A percentile compares a stretch with the other conserved stretches of the same genome.
These are phyloP conservation scores for Lampropteryx suffumata DNA, from an alignment of 2,888 invertebrate species.

Conservation along the genomic window DNA sequence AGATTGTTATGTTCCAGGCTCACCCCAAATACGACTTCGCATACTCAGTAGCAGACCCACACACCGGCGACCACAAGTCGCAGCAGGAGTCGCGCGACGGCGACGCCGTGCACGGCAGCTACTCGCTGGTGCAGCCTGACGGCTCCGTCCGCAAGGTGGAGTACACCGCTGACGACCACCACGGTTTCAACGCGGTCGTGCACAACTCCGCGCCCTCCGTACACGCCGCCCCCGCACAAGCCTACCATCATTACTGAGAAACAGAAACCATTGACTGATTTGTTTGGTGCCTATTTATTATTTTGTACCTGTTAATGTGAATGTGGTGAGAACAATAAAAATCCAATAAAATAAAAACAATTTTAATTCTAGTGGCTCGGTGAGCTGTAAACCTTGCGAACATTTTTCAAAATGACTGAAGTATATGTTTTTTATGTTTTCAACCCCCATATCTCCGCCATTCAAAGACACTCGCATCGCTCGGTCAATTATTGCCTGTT, in stretches of 20 bases:
- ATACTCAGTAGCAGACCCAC: constrained; percentile 80
- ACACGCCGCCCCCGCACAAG: constrained; percentile 59
- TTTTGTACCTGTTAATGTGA: constrained; percentile 36
- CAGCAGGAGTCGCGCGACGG: constrained; percentile 79
- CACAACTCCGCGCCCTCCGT: constrained; percentile 69
- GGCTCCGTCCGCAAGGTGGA: constrained; percentile 78
- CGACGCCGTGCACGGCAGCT: constrained; percentile 83
- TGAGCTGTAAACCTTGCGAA: too few species aligned
- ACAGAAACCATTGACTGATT: constrained; percentile 22
- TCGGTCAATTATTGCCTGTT: too few species aligned
- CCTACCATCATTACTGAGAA: constrained; percentile 55
- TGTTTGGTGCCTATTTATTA: constrained; percentile 45
- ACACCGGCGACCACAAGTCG: constrained; percentile 83
- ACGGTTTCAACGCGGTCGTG: constrained; percentile 74
- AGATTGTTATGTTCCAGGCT: constrained; percentile 42
- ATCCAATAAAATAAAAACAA: too few species aligned
- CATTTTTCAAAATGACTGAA: too few species aligned
- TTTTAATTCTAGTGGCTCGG: too few species aligned
- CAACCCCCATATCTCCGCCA: too few species aligned
- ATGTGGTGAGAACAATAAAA: neutral
- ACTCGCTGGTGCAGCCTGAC: constrained; percentile 80
- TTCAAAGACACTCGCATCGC: too few species aligned
- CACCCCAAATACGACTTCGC: constrained; percentile 74
- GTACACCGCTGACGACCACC: constrained; percentile 60
- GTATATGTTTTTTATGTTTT: too few species aligned